A percentile compares a stretch with the other conserved stretches of the same genome.
phyloP scores from a whole-genome alignment of 2,888 invertebrate genomes.

The Cataglyphis altisquamis region DNA sequence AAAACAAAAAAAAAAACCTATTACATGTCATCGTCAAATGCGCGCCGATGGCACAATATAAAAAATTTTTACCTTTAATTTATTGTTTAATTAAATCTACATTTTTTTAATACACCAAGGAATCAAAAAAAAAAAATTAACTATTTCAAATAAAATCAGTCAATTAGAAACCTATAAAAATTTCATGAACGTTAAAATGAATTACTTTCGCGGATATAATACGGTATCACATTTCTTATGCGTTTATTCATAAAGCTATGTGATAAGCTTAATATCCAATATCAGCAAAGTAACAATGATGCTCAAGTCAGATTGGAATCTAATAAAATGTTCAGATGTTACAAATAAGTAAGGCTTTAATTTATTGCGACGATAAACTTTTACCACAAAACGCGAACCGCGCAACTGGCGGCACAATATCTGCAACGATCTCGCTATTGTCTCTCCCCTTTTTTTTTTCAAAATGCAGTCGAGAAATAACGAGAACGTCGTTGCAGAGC shows the following conservation, averaged over 20 bases:
- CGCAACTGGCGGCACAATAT: constrained; percentile 31
- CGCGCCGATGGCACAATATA: not conserved
- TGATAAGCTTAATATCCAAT: not conserved
- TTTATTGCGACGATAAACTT: constrained; percentile 3
- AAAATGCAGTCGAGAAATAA: constrained; percentile 40
- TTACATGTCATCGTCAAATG: constrained; percentile 13
- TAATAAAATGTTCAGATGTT: not conserved
- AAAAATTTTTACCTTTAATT: constrained; percentile 15
- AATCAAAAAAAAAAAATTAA: not conserved
- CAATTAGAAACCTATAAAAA: not conserved
- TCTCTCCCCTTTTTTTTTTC: constrained; percentile 17
- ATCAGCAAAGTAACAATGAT: not conserved
- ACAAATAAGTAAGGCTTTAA: not conserved
- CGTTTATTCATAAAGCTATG: not conserved
- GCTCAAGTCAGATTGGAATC: not conserved
- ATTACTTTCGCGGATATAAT: not conserved
- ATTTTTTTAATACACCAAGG: not conserved
- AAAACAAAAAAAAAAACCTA: not conserved
- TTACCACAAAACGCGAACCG: not conserved
- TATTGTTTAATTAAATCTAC: constrained; percentile 12
- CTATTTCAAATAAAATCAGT: not conserved
- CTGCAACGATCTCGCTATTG: not conserved
- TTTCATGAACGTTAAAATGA: not conserved
- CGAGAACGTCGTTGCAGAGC: constrained; percentile 37
- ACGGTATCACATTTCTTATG: not conserved